Conservation (phyloP, 1,140 invertebrate genomes). For the Chrysomallon squamiferum region DNA sequence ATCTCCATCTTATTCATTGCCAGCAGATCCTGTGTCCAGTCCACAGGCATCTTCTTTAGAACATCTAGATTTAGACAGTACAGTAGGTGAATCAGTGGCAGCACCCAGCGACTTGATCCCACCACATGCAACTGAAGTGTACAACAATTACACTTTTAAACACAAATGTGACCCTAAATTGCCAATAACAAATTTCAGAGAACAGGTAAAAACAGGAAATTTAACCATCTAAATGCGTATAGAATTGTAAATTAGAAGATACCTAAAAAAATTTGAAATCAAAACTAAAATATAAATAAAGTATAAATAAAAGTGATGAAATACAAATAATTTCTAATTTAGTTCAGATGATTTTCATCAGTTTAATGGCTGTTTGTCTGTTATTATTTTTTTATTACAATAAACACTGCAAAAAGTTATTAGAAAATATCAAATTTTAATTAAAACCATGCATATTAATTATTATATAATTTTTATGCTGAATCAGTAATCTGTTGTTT, state of each 20-base stretch:
- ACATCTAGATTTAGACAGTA: conserved; percentile 47
- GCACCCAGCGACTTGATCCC: conserved; percentile 40
- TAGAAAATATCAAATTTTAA: not conserved
- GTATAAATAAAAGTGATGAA: too few relatives aligned
- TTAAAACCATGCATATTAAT: too few relatives aligned
- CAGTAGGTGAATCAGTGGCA: conserved; percentile 24
- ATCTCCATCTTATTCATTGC: not conserved
- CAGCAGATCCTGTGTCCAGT: not conserved
- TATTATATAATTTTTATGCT: too few relatives aligned
- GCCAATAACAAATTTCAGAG: conserved; percentile 44
- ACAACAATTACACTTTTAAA: conserved; percentile 52
- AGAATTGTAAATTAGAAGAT: not conserved
- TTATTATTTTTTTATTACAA: not conserved
- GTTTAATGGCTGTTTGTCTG: not conserved
- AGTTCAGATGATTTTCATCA: too few relatives aligned
- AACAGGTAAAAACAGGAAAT: too few relatives aligned
- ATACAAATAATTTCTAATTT: too few relatives aligned
- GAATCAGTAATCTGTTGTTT: too few relatives aligned
- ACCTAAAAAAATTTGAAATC: too few relatives aligned
- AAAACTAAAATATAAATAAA: too few relatives aligned
- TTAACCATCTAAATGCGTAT: too few relatives aligned
- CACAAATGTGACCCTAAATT: conserved; percentile 42
- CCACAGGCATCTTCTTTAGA: conserved; percentile 21
- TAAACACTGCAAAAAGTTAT: not conserved
- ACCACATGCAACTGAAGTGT: conserved; percentile 49